Evolutionary conservation across 2,797 vertebrate species (phyloP), one percentile per base, ranked within the genome.

Genomic region (Xenopus petersii): DNA sequence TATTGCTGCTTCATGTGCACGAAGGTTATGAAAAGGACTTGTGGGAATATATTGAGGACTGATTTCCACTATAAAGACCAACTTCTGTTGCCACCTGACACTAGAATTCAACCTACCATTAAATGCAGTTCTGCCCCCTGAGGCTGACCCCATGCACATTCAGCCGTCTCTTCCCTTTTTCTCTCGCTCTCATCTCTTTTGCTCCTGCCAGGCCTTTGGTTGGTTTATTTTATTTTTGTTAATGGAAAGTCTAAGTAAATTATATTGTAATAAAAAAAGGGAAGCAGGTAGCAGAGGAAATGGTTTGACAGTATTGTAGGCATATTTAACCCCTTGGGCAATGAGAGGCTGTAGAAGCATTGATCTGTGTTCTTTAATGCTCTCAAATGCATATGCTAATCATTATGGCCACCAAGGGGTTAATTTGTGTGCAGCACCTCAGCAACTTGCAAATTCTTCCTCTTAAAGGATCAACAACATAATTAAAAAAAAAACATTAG

Each of bases 1-100:
- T 99, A 87, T 94, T 99, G 88, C 92, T 99, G 90, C 97, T 99
- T 92, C 97, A 99, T 54, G 98, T 99, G 89, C 98, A 99, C 87
- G 98, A 99, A 96, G 98, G 98, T 90, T 99, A 99, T 77, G 98
- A 99, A 91, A 99, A 98, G 90, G 98, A 99, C 90, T 96, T 98
- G 92, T 99, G 97, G 98, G 97, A 99, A 87, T 99, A 99, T 92
- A 99, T 98, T 80, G 98, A 99, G 93, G 96, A 98, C 94, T 99
- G 95, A 99, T 86, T 30, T 86, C 84, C 90, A 92, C 90, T 17
- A 46, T 60, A 78, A 65, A 69, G 60, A 73, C 65, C 66, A 79
- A 74, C 71, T 71, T 77, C 64, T 74, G 71, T 70, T 68, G 61
- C 71, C 76, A 79, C 61, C 76, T 70, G 76, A 79, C 76, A 79